Conservation (phyloP, 2,797 vertebrate species). For the Remorina albescens region DNA sequence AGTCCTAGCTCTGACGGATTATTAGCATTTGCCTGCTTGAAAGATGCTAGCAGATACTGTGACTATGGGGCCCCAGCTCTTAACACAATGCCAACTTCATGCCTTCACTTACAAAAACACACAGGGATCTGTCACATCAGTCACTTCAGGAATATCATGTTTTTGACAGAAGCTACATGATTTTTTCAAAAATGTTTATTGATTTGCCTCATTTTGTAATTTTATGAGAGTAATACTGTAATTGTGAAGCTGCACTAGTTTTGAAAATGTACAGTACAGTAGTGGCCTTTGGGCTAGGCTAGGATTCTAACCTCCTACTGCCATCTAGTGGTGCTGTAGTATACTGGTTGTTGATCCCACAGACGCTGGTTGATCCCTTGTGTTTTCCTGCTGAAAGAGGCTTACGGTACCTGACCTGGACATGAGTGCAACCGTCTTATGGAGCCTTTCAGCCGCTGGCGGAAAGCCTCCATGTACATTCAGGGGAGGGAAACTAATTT, state of each 20-base stretch:
- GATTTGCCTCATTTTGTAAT: neutral
- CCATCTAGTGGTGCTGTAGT: constrained; percentile 66
- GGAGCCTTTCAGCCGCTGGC: constrained; percentile 24
- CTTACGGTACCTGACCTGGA: constrained; percentile 57
- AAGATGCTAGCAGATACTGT: constrained; percentile 28
- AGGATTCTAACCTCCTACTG: constrained; percentile 62
- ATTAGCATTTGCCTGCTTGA: constrained; percentile 62
- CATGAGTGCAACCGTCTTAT: constrained; percentile 46
- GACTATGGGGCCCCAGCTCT: constrained; percentile 23
- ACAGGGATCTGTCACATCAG: neutral
- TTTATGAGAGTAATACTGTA: constrained; percentile 4
- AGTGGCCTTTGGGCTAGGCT: constrained; percentile 10
- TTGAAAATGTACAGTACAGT: constrained; percentile 7
- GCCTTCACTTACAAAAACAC: neutral
- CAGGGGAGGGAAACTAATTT: constrained; percentile 51
- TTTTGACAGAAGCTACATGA: neutral
- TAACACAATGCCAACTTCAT: neutral
- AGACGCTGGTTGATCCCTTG: neutral
- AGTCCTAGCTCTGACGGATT: constrained; percentile 46
- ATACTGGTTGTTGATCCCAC: constrained; percentile 24
- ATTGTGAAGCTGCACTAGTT: constrained; percentile 16
- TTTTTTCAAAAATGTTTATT: neutral
- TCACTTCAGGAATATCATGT: neutral
- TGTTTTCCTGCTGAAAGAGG: constrained; percentile 57
- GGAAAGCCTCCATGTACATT: constrained; percentile 48